These are phyloP conservation scores for Tachina lurida DNA, from an alignment of 2,888 invertebrate species.

Conservation along the genomic window DNA sequence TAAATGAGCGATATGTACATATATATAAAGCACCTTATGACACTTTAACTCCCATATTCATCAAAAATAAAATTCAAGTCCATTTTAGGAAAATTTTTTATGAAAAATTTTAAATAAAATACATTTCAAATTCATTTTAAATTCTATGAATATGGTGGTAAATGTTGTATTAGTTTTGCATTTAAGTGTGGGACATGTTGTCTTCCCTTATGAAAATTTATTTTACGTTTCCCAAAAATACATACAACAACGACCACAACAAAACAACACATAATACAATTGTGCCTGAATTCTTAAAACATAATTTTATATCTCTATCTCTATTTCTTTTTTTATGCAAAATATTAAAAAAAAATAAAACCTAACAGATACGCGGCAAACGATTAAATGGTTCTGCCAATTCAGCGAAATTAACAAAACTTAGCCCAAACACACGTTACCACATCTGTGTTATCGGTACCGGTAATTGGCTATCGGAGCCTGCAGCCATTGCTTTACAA, in stretches of 20 bases:
- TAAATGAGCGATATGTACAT: no score
- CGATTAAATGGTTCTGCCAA: slow-evolving; percentile 89
- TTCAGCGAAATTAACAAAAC: slow-evolving; percentile 88
- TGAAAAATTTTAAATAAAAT: no score
- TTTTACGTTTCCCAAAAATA: neutral
- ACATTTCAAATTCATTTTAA: no score
- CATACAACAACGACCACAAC: neutral
- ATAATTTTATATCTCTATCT: slow-evolving; percentile 2
- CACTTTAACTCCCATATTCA: no score
- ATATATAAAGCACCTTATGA: no score
- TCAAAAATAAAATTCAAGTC: no score
- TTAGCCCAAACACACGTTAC: slow-evolving; percentile 91
- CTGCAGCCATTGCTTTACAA: slow-evolving; percentile 79
- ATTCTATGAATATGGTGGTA: no score
- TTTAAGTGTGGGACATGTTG: neutral
- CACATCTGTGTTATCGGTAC: slow-evolving; percentile 94
- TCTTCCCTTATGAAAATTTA: neutral
- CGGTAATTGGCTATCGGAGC: slow-evolving; percentile 87
- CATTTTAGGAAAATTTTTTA: no score
- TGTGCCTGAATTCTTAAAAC: slow-evolving; percentile 35
- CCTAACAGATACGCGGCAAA: slow-evolving; percentile 88
- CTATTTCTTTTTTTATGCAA: neutral
- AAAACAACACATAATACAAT: neutral
- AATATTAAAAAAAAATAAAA: neutral
- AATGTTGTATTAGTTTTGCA: neutral